Conservation (phyloP, 2,113 vertebrate genomes). For the Ceyx margarethae region DNA sequence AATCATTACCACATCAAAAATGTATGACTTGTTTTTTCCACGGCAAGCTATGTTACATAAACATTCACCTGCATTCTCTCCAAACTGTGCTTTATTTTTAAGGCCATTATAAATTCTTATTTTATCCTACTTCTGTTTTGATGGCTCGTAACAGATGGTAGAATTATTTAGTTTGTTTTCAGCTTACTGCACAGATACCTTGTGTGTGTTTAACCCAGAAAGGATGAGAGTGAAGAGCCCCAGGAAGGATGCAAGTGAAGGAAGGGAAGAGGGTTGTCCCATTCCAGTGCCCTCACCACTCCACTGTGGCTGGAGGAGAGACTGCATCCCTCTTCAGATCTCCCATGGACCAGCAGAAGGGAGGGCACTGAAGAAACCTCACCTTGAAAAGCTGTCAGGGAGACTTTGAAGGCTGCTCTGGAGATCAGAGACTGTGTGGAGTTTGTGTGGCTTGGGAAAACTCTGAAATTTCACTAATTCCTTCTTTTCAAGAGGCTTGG, state of each 20-base stretch:
- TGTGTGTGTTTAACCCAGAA: neutral
- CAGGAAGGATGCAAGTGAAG: neutral
- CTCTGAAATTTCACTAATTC: neutral
- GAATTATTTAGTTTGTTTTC: conserved; percentile 26
- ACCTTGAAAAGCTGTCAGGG: neutral
- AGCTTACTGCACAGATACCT: neutral
- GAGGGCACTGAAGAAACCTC: neutral
- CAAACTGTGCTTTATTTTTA: conserved; percentile 12
- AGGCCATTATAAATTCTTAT: conserved; percentile 43
- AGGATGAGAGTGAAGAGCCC: neutral
- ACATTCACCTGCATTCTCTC: conserved; percentile 44
- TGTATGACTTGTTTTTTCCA: neutral
- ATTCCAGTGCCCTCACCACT: neutral
- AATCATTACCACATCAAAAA: neutral
- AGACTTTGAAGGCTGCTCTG: neutral
- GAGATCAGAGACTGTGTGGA: neutral
- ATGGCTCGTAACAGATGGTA: conserved; percentile 32
- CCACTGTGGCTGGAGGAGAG: neutral
- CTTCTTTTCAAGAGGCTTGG: neutral
- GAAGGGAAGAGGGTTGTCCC: neutral
- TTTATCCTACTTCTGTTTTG: conserved; percentile 43
- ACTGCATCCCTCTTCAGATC: neutral
- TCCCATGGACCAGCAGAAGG: neutral
- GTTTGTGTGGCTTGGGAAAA: neutral
- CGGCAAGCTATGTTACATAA: conserved; percentile 21